Percentiles rank a stretch among this genome's conserved stretches.
These are phyloP conservation scores for Papilio glaucus DNA, from an alignment of 1,140 invertebrate species.

Conservation along the genomic window DNA sequence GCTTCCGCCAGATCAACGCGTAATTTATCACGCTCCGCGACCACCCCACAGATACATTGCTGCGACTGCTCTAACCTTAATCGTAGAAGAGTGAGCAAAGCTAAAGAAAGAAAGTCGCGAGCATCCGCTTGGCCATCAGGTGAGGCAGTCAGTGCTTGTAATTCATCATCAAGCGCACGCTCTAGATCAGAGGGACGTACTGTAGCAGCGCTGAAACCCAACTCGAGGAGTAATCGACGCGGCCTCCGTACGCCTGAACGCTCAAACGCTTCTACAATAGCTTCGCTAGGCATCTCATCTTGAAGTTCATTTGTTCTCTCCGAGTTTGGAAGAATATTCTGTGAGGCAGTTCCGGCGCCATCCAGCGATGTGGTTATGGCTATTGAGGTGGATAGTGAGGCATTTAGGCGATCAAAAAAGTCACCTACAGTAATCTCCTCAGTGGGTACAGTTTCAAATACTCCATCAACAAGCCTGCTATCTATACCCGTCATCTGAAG, in stretches of 20 bases:
- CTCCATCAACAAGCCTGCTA: conserved; percentile 57
- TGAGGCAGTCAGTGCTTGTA: conserved; percentile 82
- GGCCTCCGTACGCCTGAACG: conserved; percentile 86
- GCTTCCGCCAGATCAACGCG: conserved; percentile 90
- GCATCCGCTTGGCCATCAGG: conserved; percentile 51
- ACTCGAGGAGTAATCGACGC: conserved; percentile 85
- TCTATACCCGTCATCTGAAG: conserved; percentile 69
- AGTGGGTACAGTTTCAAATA: conserved; percentile 55
- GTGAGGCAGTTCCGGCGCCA: conserved; percentile 25
- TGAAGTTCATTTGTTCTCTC: conserved; percentile 40
- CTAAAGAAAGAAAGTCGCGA: conserved; percentile 60
- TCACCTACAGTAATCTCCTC: conserved; percentile 69
- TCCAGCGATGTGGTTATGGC: conserved; percentile 55
- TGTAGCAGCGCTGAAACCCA: conserved; percentile 87
- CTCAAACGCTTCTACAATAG: conserved; percentile 89
- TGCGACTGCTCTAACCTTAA: conserved; percentile 56
- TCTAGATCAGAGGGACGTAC: conserved; percentile 88
- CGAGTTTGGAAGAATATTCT: conserved; percentile 2
- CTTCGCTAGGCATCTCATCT: conserved; percentile 73
- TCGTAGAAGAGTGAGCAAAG: conserved; percentile 61
- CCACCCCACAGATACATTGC: conserved; percentile 53
- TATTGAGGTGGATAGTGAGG: conserved; percentile 59
- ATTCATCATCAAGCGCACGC: conserved; percentile 89
- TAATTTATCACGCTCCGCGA: conserved; percentile 88
- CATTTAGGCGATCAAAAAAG: conserved; percentile 70